Evolutionary conservation across 2,113 vertebrate species (phyloP).

Genomic region (Hucho hucho): DNA sequence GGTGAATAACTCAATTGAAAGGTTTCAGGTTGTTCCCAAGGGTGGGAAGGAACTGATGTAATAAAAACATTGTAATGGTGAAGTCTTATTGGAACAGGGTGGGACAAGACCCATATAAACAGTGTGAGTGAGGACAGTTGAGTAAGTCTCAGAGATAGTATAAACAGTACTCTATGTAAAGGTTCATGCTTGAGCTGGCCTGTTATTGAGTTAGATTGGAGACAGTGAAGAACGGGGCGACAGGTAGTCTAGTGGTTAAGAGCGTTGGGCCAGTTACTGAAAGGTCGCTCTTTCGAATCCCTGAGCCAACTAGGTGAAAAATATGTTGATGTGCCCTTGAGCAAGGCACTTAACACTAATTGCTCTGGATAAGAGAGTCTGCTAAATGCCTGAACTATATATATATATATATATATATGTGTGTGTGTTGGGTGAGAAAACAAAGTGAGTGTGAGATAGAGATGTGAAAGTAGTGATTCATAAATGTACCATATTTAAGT

Average conservation of each 20-base stretch:
- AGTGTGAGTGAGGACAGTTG: neutral
- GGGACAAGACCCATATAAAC: neutral
- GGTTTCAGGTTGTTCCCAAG: neutral
- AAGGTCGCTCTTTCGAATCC: too few relatives aligned
- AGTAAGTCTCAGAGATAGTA: too few relatives aligned
- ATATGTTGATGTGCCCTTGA: too few relatives aligned
- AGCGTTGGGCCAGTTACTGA: too few relatives aligned
- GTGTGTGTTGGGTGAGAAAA: neutral
- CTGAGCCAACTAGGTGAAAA: too few relatives aligned
- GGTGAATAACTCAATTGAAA: neutral
- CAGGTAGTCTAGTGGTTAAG: neutral
- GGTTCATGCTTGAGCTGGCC: neutral
- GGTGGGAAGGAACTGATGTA: neutral
- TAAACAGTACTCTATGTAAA: too few relatives aligned
- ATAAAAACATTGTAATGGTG: neutral
- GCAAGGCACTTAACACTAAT: too few relatives aligned
- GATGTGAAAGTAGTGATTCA: neutral
- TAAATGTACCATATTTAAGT: neutral
- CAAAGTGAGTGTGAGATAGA: neutral
- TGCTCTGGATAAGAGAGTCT: neutral
- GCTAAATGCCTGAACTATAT: too few relatives aligned
- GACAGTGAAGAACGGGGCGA: too few relatives aligned
- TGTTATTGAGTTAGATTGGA: neutral
- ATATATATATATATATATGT: too few relatives aligned
- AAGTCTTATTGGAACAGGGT: neutral